phyloP scores from a whole-genome alignment of 2,888 invertebrate species.

The Agonum fuliginosum region DNA sequence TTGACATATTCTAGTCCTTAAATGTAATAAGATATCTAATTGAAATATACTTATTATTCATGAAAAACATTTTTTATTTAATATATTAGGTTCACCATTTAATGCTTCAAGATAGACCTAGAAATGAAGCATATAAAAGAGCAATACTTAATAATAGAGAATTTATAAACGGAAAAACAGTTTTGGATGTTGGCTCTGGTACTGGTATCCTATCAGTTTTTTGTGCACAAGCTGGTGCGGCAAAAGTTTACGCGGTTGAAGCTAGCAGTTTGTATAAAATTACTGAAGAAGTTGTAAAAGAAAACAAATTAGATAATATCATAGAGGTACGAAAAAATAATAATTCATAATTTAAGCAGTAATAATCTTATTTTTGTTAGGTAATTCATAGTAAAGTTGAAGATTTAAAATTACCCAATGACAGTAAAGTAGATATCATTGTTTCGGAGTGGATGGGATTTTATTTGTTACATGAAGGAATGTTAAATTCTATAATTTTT shows the following conservation, averaged over 20 bases:
- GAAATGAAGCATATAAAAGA: slow-evolving; percentile 86
- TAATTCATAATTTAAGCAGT: not conserved
- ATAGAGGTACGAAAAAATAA: slow-evolving; percentile 76
- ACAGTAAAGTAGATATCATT: slow-evolving; percentile 88
- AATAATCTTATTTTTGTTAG: slow-evolving; percentile 68
- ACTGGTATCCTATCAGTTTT: slow-evolving; percentile 93
- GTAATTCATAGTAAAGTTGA: slow-evolving; percentile 86
- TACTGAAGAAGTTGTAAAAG: slow-evolving; percentile 80
- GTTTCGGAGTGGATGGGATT: slow-evolving; percentile 99
- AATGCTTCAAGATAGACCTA: slow-evolving; percentile 85
- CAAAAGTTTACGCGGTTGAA: slow-evolving; percentile 89
- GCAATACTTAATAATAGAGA: slow-evolving; percentile 83
- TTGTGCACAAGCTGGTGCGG: slow-evolving; percentile 93
- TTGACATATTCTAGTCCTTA: not conserved
- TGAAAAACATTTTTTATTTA: not conserved
- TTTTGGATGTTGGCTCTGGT: slow-evolving; percentile 91
- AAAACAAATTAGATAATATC: slow-evolving; percentile 80
- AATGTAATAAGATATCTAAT: slow-evolving; percentile 26
- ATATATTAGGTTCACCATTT: slow-evolving; percentile 82
- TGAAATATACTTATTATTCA: too few relatives aligned
- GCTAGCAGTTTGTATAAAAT: slow-evolving; percentile 82
- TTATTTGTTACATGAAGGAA: slow-evolving; percentile 94
- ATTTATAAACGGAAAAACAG: slow-evolving; percentile 84
- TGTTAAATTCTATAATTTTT: slow-evolving; percentile 91
- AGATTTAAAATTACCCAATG: slow-evolving; percentile 79